A percentile compares a stretch with the other conserved stretches of the same genome.
Conservation (phyloP, 2,797 vertebrate species). For the Sebastolobus altivelis region DNA sequence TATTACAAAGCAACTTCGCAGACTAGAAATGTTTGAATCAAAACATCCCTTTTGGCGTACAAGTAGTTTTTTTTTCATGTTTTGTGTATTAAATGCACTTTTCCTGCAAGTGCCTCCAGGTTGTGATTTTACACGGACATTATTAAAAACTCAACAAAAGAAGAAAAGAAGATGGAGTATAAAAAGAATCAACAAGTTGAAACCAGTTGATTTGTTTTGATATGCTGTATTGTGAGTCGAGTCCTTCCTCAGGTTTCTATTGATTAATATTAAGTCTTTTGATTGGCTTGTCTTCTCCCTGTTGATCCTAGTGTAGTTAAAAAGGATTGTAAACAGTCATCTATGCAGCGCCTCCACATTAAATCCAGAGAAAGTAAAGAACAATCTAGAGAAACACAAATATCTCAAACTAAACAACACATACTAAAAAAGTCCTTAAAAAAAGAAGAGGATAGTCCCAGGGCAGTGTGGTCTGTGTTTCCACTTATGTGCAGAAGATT, state of each 20-base stretch:
- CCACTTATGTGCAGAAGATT: conserved; percentile 55
- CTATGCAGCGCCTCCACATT: conserved; percentile 77
- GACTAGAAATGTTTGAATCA: conserved; percentile 82
- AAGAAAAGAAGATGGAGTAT: conserved; percentile 58
- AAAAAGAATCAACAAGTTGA: conserved; percentile 87
- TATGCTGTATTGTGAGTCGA: conserved; percentile 81
- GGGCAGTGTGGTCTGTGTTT: conserved; percentile 72
- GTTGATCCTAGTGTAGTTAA: conserved; percentile 79
- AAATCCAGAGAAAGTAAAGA: conserved; percentile 75
- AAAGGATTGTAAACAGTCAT: conserved; percentile 92
- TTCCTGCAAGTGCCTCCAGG: conserved; percentile 82
- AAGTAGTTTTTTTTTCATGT: conserved; percentile 32
- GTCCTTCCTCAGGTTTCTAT: conserved; percentile 76
- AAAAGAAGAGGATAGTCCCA: conserved; percentile 66
- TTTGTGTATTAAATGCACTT: conserved; percentile 76
- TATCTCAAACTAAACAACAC: conserved; percentile 53
- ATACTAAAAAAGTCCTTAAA: conserved; percentile 75
- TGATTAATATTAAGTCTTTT: conserved; percentile 71
- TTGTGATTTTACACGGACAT: conserved; percentile 72
- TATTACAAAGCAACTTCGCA: conserved; percentile 88
- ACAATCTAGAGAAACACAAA: conserved; percentile 72
- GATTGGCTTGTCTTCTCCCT: conserved; percentile 85
- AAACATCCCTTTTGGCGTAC: conserved; percentile 58
- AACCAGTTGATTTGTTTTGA: conserved; percentile 85
- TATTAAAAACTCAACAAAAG: conserved; percentile 56